Conservation (phyloP, 2,888 invertebrate species). For the Chloroclystis v-ata region DNA sequence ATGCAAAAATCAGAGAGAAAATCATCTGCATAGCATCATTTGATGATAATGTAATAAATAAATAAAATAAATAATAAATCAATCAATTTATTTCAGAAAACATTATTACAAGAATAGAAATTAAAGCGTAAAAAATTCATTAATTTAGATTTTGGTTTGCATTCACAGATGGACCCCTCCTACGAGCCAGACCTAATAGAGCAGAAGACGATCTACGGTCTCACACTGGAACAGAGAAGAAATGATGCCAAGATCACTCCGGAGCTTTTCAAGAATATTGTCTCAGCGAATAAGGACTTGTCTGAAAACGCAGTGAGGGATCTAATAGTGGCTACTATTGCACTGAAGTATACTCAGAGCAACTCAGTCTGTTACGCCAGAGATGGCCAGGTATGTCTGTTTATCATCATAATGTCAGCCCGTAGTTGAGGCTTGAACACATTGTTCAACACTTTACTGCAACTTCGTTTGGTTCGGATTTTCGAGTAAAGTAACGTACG, state of each 20-base stretch:
- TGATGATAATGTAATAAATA: no score
- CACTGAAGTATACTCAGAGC: slow-evolving; percentile 98
- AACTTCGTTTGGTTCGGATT: no score
- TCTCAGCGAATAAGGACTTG: slow-evolving; percentile 82
- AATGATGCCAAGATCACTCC: slow-evolving; percentile 91
- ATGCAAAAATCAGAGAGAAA: no score
- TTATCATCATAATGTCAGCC: not conserved
- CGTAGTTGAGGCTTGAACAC: not conserved
- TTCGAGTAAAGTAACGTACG: no score
- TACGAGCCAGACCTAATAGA: slow-evolving; percentile 91
- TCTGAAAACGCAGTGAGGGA: slow-evolving; percentile 89
- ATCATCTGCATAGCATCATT: no score
- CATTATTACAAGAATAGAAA: no score
- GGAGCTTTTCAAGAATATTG: slow-evolving; percentile 88
- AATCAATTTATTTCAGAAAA: no score
- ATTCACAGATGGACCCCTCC: slow-evolving; percentile 84
- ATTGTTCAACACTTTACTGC: no score
- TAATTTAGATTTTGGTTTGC: no score
- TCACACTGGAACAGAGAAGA: slow-evolving; percentile 84
- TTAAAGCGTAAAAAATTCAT: no score
- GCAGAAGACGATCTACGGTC: slow-evolving; percentile 77
- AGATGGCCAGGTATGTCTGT: slow-evolving; percentile 85
- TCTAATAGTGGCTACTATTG: slow-evolving; percentile 95
- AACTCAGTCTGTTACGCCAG: slow-evolving; percentile 98
- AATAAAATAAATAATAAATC: no score